Conservation (phyloP, 1,140 invertebrate genomes). For the Drosophila sechellia region DNA sequence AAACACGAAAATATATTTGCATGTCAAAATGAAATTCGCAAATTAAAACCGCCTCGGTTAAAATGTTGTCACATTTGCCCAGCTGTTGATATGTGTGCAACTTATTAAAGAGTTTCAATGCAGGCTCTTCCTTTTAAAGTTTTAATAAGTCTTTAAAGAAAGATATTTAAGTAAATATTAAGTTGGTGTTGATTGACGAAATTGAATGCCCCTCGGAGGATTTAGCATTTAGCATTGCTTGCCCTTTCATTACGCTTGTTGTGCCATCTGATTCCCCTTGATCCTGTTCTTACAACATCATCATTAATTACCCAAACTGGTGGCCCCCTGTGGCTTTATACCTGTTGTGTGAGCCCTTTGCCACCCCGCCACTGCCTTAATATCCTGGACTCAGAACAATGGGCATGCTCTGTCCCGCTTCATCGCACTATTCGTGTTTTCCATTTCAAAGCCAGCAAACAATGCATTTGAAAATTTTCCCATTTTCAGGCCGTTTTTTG, state of each 20-base stretch:
- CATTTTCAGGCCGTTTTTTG: slow-evolving; percentile 48
- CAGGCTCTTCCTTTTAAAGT: background rate
- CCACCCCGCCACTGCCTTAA: background rate
- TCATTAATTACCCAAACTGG: background rate
- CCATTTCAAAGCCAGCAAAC: slow-evolving; percentile 74
- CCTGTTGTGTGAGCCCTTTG: background rate
- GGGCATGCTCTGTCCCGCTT: slow-evolving; percentile 12
- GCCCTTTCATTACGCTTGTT: background rate
- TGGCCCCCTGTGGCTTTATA: background rate
- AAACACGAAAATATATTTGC: slow-evolving; percentile 12
- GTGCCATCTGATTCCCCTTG: background rate
- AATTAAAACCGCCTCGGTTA: background rate
- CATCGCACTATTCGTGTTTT: slow-evolving; percentile 54
- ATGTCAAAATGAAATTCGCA: slow-evolving; percentile 9
- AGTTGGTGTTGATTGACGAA: too few species aligned
- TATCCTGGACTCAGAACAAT: slow-evolving; percentile 54
- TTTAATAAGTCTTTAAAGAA: too few species aligned
- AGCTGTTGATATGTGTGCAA: background rate
- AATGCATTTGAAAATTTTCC: slow-evolving; percentile 69
- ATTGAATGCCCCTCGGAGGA: too few species aligned
- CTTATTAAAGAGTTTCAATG: background rate
- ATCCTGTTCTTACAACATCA: background rate
- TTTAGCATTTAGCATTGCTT: background rate
- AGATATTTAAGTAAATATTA: too few species aligned
- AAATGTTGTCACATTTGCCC: background rate